Evolutionary conservation across 2,888 invertebrate genomes (phyloP).

Genomic region (Eupithecia subumbrata): DNA sequence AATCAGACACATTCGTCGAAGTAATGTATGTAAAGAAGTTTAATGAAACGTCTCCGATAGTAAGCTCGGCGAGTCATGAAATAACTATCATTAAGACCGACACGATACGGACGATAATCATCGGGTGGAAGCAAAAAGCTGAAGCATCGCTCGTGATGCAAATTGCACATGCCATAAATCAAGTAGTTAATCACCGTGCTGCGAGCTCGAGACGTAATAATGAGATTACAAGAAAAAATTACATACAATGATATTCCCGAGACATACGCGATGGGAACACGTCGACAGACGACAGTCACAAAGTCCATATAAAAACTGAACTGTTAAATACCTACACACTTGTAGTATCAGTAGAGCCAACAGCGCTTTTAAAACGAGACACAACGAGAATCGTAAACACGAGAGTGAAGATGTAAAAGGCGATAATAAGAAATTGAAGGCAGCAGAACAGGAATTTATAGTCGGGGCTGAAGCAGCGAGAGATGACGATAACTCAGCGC

Average conservation of each 20-base stretch:
- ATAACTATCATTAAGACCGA: slow-evolving; percentile 82
- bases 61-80: slow-evolving; percentile 79
- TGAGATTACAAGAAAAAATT: slow-evolving; percentile 81
- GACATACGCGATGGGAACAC: slow-evolving; percentile 60
- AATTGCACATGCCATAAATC: slow-evolving; percentile 83
- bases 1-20: slow-evolving; percentile 80
- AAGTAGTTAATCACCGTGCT: slow-evolving; percentile 80
- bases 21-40: slow-evolving; percentile 80
- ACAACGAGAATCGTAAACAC: slow-evolving; percentile 60
- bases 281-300: slow-evolving; percentile 55
- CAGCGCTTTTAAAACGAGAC: slow-evolving; percentile 52
- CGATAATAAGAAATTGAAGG: slow-evolving; percentile 75
- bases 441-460: slow-evolving; percentile 69
- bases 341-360: slow-evolving; percentile 52
- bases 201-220: slow-evolving; percentile 71
- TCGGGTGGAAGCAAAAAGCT: slow-evolving; percentile 79
- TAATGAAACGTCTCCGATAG: slow-evolving; percentile 80
- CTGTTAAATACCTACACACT: slow-evolving; percentile 42
- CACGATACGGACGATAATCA: slow-evolving; percentile 83
- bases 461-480: slow-evolving; percentile 68
- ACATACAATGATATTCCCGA: slow-evolving; percentile 60
- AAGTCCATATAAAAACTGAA: slow-evolving; percentile 43
- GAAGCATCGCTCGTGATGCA: slow-evolving; percentile 78
- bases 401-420: slow-evolving; percentile 71
- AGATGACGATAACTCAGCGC: slow-evolving; percentile 76